Conservation (phyloP, 2,888 invertebrate species). For the Stegana nigrithorax region DNA sequence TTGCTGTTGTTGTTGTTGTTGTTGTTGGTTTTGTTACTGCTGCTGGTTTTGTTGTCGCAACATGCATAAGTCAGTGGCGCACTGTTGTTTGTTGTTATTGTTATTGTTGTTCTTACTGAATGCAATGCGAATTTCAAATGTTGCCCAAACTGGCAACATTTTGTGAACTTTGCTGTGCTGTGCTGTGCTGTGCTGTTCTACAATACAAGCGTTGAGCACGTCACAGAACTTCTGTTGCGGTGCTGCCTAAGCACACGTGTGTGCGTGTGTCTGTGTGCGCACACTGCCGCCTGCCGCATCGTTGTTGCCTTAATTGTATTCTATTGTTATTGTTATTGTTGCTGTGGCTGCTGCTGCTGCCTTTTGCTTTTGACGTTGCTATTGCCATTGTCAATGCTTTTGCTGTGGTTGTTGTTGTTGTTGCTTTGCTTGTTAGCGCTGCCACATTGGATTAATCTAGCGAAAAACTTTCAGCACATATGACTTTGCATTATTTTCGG, state of each 20-base stretch:
- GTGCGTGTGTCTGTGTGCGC: neutral
- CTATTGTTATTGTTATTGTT: constrained; percentile 9
- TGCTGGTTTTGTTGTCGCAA: constrained; percentile 3
- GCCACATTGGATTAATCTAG: constrained; percentile 55
- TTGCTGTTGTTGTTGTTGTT: constrained; percentile 9
- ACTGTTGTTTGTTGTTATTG: constrained; percentile 6
- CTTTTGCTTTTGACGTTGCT: neutral
- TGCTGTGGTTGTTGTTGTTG: constrained; percentile 48
- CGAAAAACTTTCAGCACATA: constrained; percentile 42
- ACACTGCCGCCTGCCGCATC: constrained; percentile 9
- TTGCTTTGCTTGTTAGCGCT: constrained; percentile 33
- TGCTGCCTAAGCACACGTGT: constrained; percentile 10
- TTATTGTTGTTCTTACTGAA: constrained; percentile 8
- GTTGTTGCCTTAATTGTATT: constrained; percentile 6
- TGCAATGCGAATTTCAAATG: constrained; percentile 26
- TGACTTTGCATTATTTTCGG: constrained; percentile 18
- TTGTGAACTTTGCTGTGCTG: constrained; percentile 39
- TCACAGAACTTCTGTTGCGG: constrained; percentile 38
- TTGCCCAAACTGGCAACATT: constrained; percentile 41
- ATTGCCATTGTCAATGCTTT: constrained; percentile 4
- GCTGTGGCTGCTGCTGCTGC: constrained; percentile 8
- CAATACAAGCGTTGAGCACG: too few relatives aligned
- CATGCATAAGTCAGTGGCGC: constrained; percentile 2
- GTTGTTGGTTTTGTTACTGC: constrained; percentile 12
- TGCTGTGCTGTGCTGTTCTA: neutral